Evolutionary conservation across 2,888 invertebrate species (phyloP).

Genomic region (Bhutanitis thaidina): DNA sequence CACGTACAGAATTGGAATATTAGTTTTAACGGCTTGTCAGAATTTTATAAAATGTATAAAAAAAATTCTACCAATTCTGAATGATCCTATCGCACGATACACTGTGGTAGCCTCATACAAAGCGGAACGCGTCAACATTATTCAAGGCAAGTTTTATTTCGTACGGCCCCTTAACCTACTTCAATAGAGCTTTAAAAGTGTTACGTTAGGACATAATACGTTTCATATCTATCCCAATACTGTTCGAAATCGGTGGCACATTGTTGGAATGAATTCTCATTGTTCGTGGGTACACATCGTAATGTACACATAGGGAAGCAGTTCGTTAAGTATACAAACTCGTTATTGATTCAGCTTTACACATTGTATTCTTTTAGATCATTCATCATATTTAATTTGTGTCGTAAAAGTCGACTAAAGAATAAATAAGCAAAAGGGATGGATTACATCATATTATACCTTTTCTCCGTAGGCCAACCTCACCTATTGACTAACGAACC

Average conservation of each 20-base stretch:
- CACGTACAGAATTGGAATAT: too few species aligned
- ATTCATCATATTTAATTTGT: background rate
- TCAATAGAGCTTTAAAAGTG: conserved; percentile 11
- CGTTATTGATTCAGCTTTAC: background rate
- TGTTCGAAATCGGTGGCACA: conserved; percentile 2
- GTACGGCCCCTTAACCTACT: conserved; percentile 16
- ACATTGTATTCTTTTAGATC: background rate
- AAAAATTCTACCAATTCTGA: too few species aligned
- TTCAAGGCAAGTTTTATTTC: conserved; percentile 13
- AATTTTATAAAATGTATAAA: too few species aligned
- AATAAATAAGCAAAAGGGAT: too few species aligned
- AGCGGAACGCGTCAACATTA: background rate
- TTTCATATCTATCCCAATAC: conserved; percentile 8
- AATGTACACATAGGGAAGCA: background rate
- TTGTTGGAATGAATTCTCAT: conserved; percentile 1
- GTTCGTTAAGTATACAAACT: background rate
- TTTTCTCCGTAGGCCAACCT: too few species aligned
- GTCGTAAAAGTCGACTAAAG: too few species aligned
- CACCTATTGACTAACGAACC: too few species aligned
- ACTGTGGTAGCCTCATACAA: conserved; percentile 4
- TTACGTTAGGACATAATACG: background rate
- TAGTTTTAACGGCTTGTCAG: too few species aligned
- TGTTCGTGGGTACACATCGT: background rate
- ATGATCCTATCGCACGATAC: background rate
- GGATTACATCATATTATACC: too few species aligned